phyloP scores from a whole-genome alignment of 2,797 vertebrate genomes.

The Leuciscus waleckii region DNA sequence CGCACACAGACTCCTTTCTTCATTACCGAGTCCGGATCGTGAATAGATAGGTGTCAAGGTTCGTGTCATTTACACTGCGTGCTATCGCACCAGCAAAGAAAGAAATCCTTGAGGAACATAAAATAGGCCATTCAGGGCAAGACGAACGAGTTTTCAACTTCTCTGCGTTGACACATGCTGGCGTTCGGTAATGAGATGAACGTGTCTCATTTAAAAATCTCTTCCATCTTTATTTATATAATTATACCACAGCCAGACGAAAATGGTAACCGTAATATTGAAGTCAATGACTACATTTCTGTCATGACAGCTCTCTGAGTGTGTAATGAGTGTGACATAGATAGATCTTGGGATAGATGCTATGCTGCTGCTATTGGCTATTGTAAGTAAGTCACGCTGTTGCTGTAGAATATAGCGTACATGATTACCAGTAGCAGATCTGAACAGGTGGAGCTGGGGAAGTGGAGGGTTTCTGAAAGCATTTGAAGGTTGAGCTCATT shows the following conservation, averaged over 20 bases:
- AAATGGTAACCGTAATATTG: background rate
- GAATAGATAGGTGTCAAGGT: slow-evolving; percentile 28
- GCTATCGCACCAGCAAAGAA: background rate
- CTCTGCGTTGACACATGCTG: background rate
- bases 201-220: background rate
- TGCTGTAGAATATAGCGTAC: too few relatives aligned
- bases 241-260: background rate
- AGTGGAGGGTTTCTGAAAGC: too few relatives aligned
- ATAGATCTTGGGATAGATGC: too few relatives aligned
- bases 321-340: too few relatives aligned
- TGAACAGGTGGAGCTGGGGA: too few relatives aligned
- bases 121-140: slow-evolving; percentile 19
- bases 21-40: background rate
- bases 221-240: background rate
- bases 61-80: slow-evolving; percentile 1
- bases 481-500: too few relatives aligned
- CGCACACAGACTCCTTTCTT: background rate
- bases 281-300: background rate
- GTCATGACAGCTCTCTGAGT: too few relatives aligned
- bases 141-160: background rate
- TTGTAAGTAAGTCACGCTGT: too few relatives aligned
- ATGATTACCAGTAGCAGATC: too few relatives aligned
- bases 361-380: too few relatives aligned
- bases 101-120: slow-evolving; percentile 3
- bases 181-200: background rate